Conservation (phyloP, 2,888 invertebrate genomes). For the Latrodectus elegans region DNA sequence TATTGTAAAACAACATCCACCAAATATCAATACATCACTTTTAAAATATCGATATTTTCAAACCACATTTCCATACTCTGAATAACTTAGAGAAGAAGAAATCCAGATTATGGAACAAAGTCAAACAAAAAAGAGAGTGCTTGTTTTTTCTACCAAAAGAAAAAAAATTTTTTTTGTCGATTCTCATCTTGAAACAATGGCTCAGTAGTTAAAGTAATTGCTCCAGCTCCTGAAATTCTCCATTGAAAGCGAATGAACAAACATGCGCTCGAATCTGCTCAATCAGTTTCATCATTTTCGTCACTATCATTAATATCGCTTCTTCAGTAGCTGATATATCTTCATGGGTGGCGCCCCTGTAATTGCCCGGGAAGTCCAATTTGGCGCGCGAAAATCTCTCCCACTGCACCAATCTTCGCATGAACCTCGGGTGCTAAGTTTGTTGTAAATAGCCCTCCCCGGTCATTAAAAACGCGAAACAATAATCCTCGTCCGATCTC, state of each 20-base stretch:
- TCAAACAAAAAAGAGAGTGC: no score
- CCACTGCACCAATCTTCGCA: neutral
- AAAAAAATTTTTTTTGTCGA: no score
- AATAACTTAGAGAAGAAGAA: no score
- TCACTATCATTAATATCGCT: neutral
- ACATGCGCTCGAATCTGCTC: neutral
- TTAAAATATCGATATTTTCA: no score
- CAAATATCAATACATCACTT: no score
- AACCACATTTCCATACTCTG: no score
- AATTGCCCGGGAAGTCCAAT: neutral
- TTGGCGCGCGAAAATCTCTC: neutral
- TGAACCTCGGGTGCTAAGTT: conserved; percentile 2
- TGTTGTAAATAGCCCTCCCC: neutral
- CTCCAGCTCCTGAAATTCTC: no score
- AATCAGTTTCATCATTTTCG: conserved; percentile 3
- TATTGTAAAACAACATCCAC: no score
- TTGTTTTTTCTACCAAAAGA: no score
- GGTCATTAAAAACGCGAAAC: conserved; percentile 1
- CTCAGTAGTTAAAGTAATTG: no score
- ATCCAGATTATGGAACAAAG: no score
- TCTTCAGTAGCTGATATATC: neutral
- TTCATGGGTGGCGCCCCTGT: conserved; percentile 2
- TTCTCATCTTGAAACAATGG: no score
- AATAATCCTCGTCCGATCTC: neutral
- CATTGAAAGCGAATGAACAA: neutral